Base-by-base conservation (phyloP, 2,797 vertebrate species). In the Rousettus madagascariensis region DNA sequence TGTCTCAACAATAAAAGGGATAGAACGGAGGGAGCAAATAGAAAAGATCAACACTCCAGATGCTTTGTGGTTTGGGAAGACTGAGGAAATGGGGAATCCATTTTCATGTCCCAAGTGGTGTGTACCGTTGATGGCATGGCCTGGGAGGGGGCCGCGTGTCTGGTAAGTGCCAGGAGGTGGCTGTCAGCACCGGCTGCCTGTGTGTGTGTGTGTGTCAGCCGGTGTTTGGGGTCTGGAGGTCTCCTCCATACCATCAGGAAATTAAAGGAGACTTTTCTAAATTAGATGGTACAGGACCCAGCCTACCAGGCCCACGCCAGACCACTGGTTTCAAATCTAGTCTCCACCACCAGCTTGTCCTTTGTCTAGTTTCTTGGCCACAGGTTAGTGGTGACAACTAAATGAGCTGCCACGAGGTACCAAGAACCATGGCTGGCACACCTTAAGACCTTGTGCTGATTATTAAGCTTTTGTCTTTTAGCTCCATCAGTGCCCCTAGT, bases 101-200 rank as follows among this genome's bases (percentile, higher is more conserved):
- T 20, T 38, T 13, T 59, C 5, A 1, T 1, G 17, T 6, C 55
- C 61, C 1, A 1, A n/a, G 74, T 22, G 38, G 33, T 22, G 43
- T 24, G n/a, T 26, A 6, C 5, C 26, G 8, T 10, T 3, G 53
- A 7, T 0, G 0, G 9, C 36, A 16, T 16, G 49, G 49, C 53
- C 55, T 0, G 2, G 9, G 6, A 17, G 43, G 22, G 53, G 1
- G 5, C 68, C 8, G 0, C 0, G 0, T 49, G 72, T 49, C 51
- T 38, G n/a, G 19, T 26, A 65, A 36, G 24, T 3, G 12, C 41
- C 2, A 0, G 30, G 36, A 41, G 43, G 66, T 12, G 28, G 79
- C 66, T 9, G 36, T 28, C 6, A 0, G 36, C 7, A 13, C 10
- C 1, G 1, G 30, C 46, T 26, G 4, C 17, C 41, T 0, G 1